Evolutionary conservation across 2,888 invertebrate genomes (phyloP).

Genomic region (Cerceris rybyensis): DNA sequence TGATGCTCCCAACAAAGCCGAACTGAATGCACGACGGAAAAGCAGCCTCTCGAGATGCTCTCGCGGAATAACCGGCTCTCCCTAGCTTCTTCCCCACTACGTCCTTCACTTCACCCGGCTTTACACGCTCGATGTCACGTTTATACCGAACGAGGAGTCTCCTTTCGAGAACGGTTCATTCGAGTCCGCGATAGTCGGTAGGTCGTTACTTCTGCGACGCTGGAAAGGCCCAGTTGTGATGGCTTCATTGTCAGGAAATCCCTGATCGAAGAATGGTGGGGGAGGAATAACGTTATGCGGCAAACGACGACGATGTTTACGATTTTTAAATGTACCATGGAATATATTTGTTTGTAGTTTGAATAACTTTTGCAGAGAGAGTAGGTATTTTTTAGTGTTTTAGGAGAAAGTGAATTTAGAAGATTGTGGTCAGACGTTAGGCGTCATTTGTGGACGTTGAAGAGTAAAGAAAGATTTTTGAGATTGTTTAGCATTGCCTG

Average conservation of each 20-base stretch:
- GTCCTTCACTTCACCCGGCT: not conserved
- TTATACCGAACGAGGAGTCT: constrained; percentile 29
- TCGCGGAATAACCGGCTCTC: constrained; percentile 34
- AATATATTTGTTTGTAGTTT: not conserved
- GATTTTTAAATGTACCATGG: not conserved
- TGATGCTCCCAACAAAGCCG: constrained; percentile 20
- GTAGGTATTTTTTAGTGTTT: too few species aligned
- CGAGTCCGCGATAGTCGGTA: not conserved
- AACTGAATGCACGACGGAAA: constrained; percentile 49
- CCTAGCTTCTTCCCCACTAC: constrained; percentile 46
- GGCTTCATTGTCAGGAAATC: constrained; percentile 54
- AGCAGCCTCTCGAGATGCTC: constrained; percentile 27
- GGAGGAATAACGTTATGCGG: constrained; percentile 9
- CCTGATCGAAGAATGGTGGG: constrained; percentile 5
- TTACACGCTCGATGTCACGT: constrained; percentile 34
- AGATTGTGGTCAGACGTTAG: too few species aligned
- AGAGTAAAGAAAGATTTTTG: too few species aligned
- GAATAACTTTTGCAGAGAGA: too few species aligned
- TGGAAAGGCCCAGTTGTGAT: constrained; percentile 61
- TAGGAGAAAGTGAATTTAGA: too few species aligned
- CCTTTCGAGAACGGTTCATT: constrained; percentile 21
- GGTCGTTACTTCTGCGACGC: constrained; percentile 34
- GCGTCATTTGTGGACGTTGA: too few species aligned
- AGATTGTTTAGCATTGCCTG: too few species aligned
- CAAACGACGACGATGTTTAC: constrained; percentile 19